Evolutionary conservation across 1,140 invertebrate species (phyloP).

Genomic region (Drosophila persimilis): DNA sequence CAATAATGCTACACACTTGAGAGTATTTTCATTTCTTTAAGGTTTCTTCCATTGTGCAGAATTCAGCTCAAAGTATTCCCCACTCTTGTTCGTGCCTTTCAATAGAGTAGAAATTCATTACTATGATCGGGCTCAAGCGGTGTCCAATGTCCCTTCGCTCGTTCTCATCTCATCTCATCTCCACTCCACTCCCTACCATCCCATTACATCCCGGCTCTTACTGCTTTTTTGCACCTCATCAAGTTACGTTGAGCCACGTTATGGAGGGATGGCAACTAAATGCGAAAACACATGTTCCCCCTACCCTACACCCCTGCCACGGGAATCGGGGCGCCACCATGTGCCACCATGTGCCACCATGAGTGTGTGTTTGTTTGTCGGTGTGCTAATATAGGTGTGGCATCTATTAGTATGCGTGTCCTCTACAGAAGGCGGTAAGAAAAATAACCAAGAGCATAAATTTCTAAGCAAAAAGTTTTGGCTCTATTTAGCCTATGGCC

Average conservation of each 20-base stretch:
- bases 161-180: too few species aligned
- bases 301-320: conserved; percentile 27
- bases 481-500: conserved; percentile 52
- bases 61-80: too few species aligned
- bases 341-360: neutral
- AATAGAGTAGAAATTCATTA: too few species aligned
- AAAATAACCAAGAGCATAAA: conserved; percentile 42
- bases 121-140: too few species aligned
- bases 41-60: too few species aligned
- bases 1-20: too few species aligned
- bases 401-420: conserved; percentile 67
- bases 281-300: conserved; percentile 73
- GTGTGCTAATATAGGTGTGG: conserved; percentile 58
- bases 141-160: neutral
- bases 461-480: conserved; percentile 68
- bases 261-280: conserved; percentile 60
- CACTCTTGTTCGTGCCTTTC: too few species aligned
- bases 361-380: conserved; percentile 12
- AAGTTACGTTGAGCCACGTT: conserved; percentile 66
- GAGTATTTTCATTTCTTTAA: too few species aligned
- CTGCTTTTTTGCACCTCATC: conserved; percentile 60
- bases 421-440: conserved; percentile 31
- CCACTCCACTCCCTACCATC: neutral
- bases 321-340: neutral
- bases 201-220: conserved; percentile 5